A percentile compares a stretch with the other conserved stretches of the same genome.
These are phyloP conservation scores for Pocillopora damicornis DNA, from an alignment of 64 coral and sea anemone genomes.

Conservation along the genomic window DNA sequence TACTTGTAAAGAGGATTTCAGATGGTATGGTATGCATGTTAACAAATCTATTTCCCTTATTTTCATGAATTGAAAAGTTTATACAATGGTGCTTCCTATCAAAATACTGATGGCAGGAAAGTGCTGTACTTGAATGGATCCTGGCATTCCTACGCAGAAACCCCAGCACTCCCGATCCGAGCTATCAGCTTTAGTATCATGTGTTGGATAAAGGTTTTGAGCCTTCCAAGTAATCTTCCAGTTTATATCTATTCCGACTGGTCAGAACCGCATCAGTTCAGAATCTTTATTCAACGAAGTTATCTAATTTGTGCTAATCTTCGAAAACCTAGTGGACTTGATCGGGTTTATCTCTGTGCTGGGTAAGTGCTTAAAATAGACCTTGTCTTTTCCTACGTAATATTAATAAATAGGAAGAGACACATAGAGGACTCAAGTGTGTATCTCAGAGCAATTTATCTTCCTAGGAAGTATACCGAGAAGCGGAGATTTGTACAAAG, in stretches of 20 bases:
- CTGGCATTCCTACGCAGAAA: neutral
- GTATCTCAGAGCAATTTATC: neutral
- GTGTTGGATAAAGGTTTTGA: slow-evolving; percentile 2
- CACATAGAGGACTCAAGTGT: too few relatives aligned
- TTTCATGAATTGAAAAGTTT: neutral
- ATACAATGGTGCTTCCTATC: neutral
- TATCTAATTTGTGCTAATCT: neutral
- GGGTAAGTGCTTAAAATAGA: too few relatives aligned
- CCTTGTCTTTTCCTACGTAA: too few relatives aligned
- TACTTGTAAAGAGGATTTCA: too few relatives aligned
- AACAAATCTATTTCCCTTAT: too few relatives aligned
- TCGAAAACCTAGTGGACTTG: neutral
- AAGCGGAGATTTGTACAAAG: neutral
- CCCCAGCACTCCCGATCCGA: slow-evolving; percentile 8
- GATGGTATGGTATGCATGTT: too few relatives aligned
- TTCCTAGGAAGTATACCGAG: neutral
- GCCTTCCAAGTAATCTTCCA: neutral
- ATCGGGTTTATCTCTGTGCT: neutral
- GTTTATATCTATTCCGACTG: slow-evolving; percentile 6
- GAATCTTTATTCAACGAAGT: neutral
- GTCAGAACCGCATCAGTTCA: neutral
- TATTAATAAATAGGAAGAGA: too few relatives aligned
- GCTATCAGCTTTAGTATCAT: neutral
- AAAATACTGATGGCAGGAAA: neutral
- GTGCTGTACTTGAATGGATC: neutral